These are phyloP conservation scores for Epinephelus awoara DNA, from an alignment of 2,797 vertebrate species.

Conservation along the genomic window DNA sequence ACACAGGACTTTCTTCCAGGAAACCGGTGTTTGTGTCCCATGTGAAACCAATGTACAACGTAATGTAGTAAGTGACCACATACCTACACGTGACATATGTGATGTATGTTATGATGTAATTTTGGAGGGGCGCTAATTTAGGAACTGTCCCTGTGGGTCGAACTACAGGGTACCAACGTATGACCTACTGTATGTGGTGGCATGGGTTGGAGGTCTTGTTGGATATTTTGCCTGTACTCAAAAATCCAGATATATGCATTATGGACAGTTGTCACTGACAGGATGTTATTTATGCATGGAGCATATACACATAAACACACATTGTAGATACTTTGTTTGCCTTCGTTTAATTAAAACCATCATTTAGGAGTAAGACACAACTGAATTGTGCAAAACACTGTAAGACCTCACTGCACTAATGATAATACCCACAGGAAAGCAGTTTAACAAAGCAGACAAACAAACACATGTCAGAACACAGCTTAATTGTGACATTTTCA, in stretches of 20 bases:
- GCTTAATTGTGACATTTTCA: not conserved
- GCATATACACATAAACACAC: constrained; percentile 9
- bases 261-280: not conserved
- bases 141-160: no score
- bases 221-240: not conserved
- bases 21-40: no score
- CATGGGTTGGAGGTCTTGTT: no score
- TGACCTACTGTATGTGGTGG: no score
- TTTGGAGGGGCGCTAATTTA: no score
- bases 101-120: no score
- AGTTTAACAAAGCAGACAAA: not conserved
- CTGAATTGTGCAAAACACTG: constrained; percentile 17
- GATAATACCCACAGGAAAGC: not conserved
- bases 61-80: no score
- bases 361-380: constrained; percentile 15
- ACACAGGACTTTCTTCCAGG: no score
- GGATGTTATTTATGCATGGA: not conserved
- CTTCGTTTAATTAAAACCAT: constrained; percentile 44
- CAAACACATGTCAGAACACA: not conserved
- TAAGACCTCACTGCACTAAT: constrained; percentile 12
- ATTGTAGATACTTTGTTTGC: constrained; percentile 25
- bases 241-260: not conserved
- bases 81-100: no score
- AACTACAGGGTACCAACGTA: no score
- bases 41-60: no score